Conservation (phyloP, 2,113 vertebrate species). For the Hippocampus abdominalis region DNA sequence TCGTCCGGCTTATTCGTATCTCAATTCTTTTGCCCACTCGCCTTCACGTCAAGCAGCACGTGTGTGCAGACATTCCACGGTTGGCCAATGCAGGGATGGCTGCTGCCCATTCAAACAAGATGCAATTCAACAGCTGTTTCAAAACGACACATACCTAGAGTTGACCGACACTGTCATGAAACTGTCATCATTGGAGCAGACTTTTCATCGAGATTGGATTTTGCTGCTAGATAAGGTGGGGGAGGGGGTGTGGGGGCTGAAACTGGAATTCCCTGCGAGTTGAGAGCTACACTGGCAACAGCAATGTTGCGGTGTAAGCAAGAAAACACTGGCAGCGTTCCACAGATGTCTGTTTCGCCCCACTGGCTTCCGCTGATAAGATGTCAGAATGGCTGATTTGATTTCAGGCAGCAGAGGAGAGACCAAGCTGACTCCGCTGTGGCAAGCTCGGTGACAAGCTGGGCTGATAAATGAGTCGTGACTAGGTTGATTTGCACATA, state of each 20-base stretch:
- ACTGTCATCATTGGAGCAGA: background rate
- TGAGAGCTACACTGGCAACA: background rate
- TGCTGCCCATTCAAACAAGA: background rate
- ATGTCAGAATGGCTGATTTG: constrained; percentile 7
- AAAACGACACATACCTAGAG: background rate
- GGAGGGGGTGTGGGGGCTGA: background rate
- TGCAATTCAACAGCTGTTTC: background rate
- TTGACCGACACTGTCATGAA: background rate
- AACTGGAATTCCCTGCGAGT: background rate
- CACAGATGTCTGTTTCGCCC: constrained; percentile 1
- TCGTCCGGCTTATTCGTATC: constrained; percentile 8
- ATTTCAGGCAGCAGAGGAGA: background rate
- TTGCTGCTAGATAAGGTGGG: background rate
- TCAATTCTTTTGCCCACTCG: constrained; percentile 25
- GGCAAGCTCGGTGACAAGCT: background rate
- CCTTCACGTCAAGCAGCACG: constrained; percentile 31
- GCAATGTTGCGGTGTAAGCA: background rate
- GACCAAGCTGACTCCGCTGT: background rate
- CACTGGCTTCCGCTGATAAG: constrained; percentile 1
- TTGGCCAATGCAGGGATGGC: constrained; percentile 10
- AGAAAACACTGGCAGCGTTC: background rate
- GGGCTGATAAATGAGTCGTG: background rate
- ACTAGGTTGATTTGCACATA: background rate
- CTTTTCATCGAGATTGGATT: background rate
- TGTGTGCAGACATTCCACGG: constrained; percentile 9